Percentiles rank a stretch among this genome's conserved stretches.
These are phyloP conservation scores for Oxyruncus cristatus DNA, from an alignment of 2,113 vertebrate genomes.

Conservation along the genomic window DNA sequence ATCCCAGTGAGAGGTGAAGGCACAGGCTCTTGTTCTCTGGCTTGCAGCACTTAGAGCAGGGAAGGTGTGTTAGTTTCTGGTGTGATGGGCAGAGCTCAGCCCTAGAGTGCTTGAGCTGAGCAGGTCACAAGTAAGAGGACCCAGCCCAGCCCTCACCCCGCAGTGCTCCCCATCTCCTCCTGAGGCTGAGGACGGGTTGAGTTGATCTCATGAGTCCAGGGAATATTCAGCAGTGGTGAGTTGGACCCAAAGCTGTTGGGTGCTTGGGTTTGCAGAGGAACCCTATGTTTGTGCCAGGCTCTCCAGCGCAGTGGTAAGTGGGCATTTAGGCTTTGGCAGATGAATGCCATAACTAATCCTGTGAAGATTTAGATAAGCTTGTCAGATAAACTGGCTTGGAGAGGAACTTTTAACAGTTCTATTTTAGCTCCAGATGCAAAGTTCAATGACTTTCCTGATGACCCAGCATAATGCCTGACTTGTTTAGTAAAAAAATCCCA, in stretches of 20 bases:
- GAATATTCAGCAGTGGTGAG: rapidly evolving
- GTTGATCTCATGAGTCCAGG: not conserved
- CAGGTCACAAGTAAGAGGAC: rapidly evolving
- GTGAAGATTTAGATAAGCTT: not conserved
- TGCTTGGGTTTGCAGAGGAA: not conserved
- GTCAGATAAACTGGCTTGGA: not conserved
- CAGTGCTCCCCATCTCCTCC: rapidly evolving
- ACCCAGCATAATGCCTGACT: not conserved
- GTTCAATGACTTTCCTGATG: not conserved
- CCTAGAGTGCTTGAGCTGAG: rapidly evolving
- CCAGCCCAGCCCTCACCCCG: not conserved
- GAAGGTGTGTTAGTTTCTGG: rapidly evolving
- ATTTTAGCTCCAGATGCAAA: not conserved
- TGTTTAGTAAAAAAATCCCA: not conserved
- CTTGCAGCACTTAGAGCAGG: rapidly evolving
- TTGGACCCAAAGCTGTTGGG: not conserved
- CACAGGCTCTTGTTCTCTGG: not conserved
- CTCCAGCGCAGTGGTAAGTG: rapidly evolving
- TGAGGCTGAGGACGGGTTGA: rapidly evolving
- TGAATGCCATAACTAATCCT: not conserved
- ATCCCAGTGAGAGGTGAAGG: not conserved
- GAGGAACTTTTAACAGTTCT: not conserved
- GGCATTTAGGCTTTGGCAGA: rapidly evolving
- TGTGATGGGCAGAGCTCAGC: not conserved
- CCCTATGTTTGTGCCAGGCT: not conserved